These are phyloP conservation scores for Rhinolophus ferrumequinum DNA, from an alignment of 2,113 vertebrate species.

Conservation along the genomic window DNA sequence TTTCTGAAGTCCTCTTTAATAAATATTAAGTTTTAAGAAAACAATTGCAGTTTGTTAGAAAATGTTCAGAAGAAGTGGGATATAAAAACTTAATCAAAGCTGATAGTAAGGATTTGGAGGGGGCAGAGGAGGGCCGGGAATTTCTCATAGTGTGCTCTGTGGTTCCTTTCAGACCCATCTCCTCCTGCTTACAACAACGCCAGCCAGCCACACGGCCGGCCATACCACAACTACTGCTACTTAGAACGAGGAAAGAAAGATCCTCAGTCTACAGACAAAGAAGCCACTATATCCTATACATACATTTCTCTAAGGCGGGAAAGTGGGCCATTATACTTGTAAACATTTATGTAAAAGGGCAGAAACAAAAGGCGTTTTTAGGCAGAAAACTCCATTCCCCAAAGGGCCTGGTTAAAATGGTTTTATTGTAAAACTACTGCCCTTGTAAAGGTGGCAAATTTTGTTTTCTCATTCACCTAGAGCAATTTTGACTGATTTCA, in stretches of 20 bases:
- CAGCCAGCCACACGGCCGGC: not conserved
- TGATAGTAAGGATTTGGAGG: not conserved
- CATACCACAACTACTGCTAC: not conserved
- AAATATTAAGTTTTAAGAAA: slow-evolving; percentile 55
- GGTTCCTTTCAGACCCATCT: not conserved
- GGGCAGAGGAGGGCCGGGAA: not conserved
- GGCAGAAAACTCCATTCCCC: slow-evolving; percentile 45
- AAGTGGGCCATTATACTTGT: not conserved
- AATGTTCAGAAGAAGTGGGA: not conserved
- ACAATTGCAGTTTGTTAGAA: slow-evolving; percentile 7
- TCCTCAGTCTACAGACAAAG: slow-evolving; percentile 39
- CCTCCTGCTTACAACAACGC: not conserved
- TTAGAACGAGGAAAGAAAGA: slow-evolving; percentile 35
- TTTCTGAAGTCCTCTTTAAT: not conserved
- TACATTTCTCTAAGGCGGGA: slow-evolving; percentile 21
- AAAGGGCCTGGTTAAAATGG: slow-evolving; percentile 3
- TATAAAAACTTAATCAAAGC: slow-evolving; percentile 38
- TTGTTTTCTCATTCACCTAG: slow-evolving; percentile 51
- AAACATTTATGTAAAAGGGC: slow-evolving; percentile 48
- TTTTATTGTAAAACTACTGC: slow-evolving; percentile 13
- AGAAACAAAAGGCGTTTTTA: slow-evolving; percentile 61
- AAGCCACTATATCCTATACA: not conserved
- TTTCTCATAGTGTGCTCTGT: not conserved
- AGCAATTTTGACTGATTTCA: not conserved
- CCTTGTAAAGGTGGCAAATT: slow-evolving; percentile 8